Conservation (phyloP, 2,888 invertebrate genomes). For the Melinaea marsaeus region DNA sequence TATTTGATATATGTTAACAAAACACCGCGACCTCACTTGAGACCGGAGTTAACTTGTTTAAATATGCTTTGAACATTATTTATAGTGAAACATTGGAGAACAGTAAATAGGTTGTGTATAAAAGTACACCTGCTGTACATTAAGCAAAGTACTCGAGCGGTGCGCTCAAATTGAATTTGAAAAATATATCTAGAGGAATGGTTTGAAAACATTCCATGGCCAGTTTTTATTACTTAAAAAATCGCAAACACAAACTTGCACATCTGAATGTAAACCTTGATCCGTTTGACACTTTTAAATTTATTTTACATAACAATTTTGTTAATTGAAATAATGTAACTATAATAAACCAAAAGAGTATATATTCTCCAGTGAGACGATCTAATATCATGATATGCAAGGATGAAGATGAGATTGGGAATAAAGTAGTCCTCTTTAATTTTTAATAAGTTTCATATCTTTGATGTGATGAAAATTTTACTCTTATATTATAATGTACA, state of each 20-base stretch:
- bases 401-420: too few species aligned
- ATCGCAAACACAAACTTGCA: background rate
- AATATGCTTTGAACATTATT: slow-evolving; percentile 43
- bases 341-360: too few species aligned
- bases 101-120: slow-evolving; percentile 39
- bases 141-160: slow-evolving; percentile 41
- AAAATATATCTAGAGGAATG: slow-evolving; percentile 37
- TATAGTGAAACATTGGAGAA: slow-evolving; percentile 39
- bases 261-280: background rate
- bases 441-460: too few species aligned
- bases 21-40: slow-evolving; percentile 24
- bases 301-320: too few species aligned
- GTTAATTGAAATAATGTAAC: too few species aligned
- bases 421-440: too few species aligned
- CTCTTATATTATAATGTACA: background rate
- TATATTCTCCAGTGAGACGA: too few species aligned
- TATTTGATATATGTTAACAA: slow-evolving; percentile 23
- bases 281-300: too few species aligned
- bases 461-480: too few species aligned
- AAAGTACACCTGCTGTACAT: slow-evolving; percentile 47
- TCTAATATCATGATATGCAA: too few species aligned
- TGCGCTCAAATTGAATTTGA: slow-evolving; percentile 46
- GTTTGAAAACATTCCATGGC: slow-evolving; percentile 35
- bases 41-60: slow-evolving; percentile 30
- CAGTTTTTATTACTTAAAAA: too few species aligned